These are phyloP conservation scores for Athene noctua DNA, from an alignment of 2,113 vertebrate species.

Conservation along the genomic window DNA sequence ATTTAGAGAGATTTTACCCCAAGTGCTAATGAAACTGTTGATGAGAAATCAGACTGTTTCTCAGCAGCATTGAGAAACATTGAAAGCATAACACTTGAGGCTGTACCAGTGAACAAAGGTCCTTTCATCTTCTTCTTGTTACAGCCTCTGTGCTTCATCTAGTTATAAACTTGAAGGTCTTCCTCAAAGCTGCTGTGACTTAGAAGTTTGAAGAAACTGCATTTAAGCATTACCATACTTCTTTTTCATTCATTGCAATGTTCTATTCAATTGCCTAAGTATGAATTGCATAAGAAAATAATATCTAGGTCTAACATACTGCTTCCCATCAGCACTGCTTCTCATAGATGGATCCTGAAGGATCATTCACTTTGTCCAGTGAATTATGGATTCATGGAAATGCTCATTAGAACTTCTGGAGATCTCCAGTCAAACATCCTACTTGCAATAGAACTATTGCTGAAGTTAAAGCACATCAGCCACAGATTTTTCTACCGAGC, in stretches of 20 bases:
- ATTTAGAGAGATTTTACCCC: not conserved
- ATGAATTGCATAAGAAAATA: not conserved
- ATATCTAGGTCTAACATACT: not conserved
- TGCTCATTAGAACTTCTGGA: not conserved
- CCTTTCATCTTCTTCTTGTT: conserved; percentile 29
- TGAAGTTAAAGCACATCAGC: not conserved
- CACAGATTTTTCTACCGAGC: accelerated
- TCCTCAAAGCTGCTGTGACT: not conserved
- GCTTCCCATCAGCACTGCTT: not conserved
- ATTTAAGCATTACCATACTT: not conserved
- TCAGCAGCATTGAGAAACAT: not conserved
- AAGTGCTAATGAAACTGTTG: not conserved
- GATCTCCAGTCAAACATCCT: not conserved
- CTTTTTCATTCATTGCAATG: not conserved
- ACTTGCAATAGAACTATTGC: not conserved
- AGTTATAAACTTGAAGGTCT: not conserved
- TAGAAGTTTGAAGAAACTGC: not conserved
- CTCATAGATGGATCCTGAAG: not conserved
- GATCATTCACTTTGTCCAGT: not conserved
- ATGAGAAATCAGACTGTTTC: not conserved
- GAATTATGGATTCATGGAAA: not conserved
- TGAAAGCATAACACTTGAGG: not conserved
- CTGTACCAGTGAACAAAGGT: not conserved
- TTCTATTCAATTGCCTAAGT: not conserved
- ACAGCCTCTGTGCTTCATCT: not conserved